phyloP scores from a whole-genome alignment of 2,888 invertebrate species.

The Hirtodrosophila trivittata region DNA sequence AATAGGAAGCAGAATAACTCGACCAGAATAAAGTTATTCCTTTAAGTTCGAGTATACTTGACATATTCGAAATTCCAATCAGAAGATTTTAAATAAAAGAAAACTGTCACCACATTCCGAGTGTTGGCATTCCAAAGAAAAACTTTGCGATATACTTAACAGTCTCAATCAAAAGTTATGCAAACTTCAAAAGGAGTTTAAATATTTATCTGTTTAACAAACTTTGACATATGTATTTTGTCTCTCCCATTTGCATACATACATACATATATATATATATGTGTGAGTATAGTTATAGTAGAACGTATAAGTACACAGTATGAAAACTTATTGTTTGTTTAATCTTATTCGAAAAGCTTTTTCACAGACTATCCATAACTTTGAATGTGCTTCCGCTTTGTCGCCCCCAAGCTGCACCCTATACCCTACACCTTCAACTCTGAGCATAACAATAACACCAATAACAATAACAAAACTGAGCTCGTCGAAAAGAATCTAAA shows the following conservation, averaged over 20 bases:
- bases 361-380: constrained; percentile 35
- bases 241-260: too few species aligned
- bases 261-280: background rate
- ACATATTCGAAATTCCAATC: background rate
- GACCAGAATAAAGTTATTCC: background rate
- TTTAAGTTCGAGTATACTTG: too few species aligned
- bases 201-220: constrained; percentile 36
- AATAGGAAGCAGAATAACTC: too few species aligned
- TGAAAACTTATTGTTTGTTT: constrained; percentile 35
- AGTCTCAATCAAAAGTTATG: constrained; percentile 31
- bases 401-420: background rate
- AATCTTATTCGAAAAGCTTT: constrained; percentile 26
- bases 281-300: background rate
- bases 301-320: background rate
- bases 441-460: constrained; percentile 25
- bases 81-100: background rate
- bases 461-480: constrained; percentile 54
- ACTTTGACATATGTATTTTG: constrained; percentile 44
- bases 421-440: background rate
- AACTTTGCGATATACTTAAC: constrained; percentile 23
- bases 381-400: constrained; percentile 50
- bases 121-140: constrained; percentile 1
- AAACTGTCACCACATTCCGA: constrained; percentile 6
- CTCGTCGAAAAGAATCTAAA: constrained; percentile 63
- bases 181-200: constrained; percentile 31